Conservation (phyloP, 2,888 invertebrate genomes). For the Drosophila prostipennis region DNA sequence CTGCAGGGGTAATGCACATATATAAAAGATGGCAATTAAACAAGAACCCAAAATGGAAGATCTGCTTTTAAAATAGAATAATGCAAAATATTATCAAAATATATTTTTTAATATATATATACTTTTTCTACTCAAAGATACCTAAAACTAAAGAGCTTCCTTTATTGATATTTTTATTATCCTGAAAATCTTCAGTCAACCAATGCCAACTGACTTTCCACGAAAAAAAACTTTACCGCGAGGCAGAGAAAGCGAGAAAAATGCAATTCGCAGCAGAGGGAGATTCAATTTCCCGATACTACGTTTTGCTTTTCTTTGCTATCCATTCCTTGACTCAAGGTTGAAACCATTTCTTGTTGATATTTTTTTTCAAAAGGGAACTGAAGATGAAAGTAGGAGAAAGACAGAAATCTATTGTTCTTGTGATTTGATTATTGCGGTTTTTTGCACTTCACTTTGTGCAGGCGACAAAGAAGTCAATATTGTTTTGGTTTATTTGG, state of each 20-base stretch:
- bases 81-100: too few relatives aligned
- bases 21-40: too few relatives aligned
- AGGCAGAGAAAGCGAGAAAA: slow-evolving; percentile 4
- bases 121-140: neutral
- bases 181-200: neutral
- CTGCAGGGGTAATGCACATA: neutral
- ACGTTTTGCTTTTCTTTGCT: neutral
- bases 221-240: neutral
- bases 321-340: slow-evolving; percentile 1
- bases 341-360: slow-evolving; percentile 6
- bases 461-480: neutral
- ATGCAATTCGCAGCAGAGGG: slow-evolving; percentile 6
- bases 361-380: neutral
- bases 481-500: neutral
- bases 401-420: slow-evolving; percentile 13
- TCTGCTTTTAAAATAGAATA: too few relatives aligned
- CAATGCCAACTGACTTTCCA: neutral
- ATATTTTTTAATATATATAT: too few relatives aligned
- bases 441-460: neutral
- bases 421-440: slow-evolving; percentile 20
- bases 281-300: slow-evolving; percentile 20
- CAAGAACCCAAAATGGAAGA: too few relatives aligned
- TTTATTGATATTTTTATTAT: neutral
- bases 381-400: neutral
- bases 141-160: neutral